These are phyloP conservation scores for Drosophila testacea DNA, from an alignment of 2,888 invertebrate species.

Conservation along the genomic window DNA sequence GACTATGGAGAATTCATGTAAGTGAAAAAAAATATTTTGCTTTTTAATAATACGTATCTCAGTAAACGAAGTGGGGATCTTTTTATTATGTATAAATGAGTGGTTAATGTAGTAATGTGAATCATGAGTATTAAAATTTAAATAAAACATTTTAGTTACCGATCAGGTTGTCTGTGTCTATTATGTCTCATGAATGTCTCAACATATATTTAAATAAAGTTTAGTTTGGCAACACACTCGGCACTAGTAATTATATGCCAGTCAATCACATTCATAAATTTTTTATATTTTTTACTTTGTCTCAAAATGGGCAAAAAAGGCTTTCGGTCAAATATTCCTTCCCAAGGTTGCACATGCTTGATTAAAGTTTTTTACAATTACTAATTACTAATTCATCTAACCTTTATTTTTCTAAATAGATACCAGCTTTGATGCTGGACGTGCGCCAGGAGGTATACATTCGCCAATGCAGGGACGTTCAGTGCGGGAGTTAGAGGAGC, in stretches of 20 bases:
- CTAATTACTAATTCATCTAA: background rate
- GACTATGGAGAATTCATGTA: conserved; percentile 86
- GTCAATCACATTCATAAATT: conserved; percentile 25
- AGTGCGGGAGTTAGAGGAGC: conserved; percentile 96
- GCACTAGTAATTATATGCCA: conserved; percentile 31
- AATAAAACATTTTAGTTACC: background rate
- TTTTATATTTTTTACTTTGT: conserved; percentile 50
- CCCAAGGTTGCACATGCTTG: conserved; percentile 2
- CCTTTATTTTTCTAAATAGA: conserved; percentile 29
- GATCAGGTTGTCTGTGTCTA: conserved; percentile 6
- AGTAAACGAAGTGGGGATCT: no score
- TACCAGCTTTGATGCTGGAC: conserved; percentile 61
- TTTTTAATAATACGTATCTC: no score
- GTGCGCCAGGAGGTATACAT: conserved; percentile 49
- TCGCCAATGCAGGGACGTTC: conserved; percentile 88
- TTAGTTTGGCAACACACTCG: conserved; percentile 52
- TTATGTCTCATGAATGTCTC: conserved; percentile 12
- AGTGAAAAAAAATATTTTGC: conserved; percentile 53
- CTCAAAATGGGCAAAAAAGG: conserved; percentile 37
- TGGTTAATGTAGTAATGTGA: no score
- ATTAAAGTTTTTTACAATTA: background rate
- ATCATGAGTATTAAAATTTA: background rate
- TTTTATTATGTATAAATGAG: no score
- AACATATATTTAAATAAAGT: conserved; percentile 14
- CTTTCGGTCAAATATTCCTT: conserved; percentile 16